phyloP scores from a whole-genome alignment of 1,140 invertebrate genomes.

The Tribolium madens region DNA sequence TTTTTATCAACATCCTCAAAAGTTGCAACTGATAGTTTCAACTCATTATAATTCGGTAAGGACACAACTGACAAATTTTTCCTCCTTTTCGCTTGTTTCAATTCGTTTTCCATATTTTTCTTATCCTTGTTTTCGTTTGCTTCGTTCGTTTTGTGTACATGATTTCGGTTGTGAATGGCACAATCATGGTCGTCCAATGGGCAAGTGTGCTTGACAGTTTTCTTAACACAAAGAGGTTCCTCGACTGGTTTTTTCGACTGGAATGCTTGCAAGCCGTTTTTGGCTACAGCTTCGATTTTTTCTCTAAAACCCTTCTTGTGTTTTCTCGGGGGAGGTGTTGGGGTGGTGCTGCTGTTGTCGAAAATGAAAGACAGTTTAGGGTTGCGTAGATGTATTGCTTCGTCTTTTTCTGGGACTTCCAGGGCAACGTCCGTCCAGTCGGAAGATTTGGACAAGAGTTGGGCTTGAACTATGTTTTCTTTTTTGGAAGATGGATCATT shows the following conservation, averaged over 20 bases:
- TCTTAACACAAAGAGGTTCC: conserved; percentile 61
- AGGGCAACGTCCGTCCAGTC: conserved; percentile 71
- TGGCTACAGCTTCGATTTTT: conserved; percentile 61
- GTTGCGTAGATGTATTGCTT: conserved; percentile 63
- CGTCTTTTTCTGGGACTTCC: conserved; percentile 66
- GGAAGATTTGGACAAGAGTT: conserved; percentile 63
- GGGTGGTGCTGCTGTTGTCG: conserved; percentile 62
- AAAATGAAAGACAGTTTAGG: conserved; percentile 64
- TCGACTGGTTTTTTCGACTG: conserved; percentile 59
- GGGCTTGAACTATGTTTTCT: conserved; percentile 52
- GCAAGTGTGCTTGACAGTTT: conserved; percentile 60
- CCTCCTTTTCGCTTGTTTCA: conserved; percentile 48
- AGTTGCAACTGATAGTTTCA: conserved; percentile 61
- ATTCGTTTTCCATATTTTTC: conserved; percentile 35
- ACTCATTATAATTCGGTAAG: conserved; percentile 69
- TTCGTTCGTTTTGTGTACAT: conserved; percentile 47
- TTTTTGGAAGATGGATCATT: conserved; percentile 42
- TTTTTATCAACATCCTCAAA: conserved; percentile 55
- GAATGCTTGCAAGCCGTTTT: conserved; percentile 60
- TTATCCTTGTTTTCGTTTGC: conserved; percentile 37
- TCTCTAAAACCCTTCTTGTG: conserved; percentile 59
- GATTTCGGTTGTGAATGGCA: conserved; percentile 55
- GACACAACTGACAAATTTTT: conserved; percentile 66
- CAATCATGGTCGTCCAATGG: conserved; percentile 57
- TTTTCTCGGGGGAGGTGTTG: conserved; percentile 62